These are phyloP conservation scores for Suncus etruscus DNA, from an alignment of 2,113 vertebrate species.

Conservation along the genomic window DNA sequence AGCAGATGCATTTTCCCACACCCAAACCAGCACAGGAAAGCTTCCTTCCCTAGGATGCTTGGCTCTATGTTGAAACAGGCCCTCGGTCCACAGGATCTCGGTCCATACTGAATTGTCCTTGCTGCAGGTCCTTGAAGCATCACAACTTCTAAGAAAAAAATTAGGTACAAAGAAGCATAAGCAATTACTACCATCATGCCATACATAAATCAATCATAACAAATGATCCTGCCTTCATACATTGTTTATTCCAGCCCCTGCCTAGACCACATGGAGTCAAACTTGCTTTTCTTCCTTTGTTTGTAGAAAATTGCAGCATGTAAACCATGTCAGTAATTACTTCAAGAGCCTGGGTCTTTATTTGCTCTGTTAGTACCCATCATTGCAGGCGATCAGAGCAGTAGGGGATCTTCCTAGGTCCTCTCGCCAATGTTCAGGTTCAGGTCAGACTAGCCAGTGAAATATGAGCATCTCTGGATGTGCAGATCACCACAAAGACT, in stretches of 20 bases:
- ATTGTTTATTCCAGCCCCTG: not conserved
- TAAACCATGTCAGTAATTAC: not conserved
- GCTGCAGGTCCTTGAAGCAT: not conserved
- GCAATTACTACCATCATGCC: not conserved
- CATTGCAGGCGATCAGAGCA: not conserved
- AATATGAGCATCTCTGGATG: not conserved
- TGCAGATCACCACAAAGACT: not conserved
- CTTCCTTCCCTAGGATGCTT: not conserved
- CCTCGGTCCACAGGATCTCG: not conserved
- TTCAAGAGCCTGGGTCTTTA: not conserved
- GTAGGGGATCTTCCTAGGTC: not conserved
- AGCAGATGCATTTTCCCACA: not conserved
- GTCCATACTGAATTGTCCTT: not conserved
- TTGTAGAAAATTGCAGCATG: constrained; percentile 4
- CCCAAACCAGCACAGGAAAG: not conserved
- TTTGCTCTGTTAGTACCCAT: not conserved
- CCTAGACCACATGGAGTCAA: not conserved
- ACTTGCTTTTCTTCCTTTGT: constrained; percentile 8
- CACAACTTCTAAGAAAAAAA: constrained; percentile 7
- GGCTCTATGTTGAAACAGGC: not conserved
- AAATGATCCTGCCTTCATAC: not conserved
- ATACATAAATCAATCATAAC: constrained; percentile 10
- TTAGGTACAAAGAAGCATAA: not conserved
- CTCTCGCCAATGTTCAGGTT: not conserved
- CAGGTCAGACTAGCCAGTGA: not conserved